These are phyloP conservation scores for Bradypodion pumilum DNA, from an alignment of 2,797 vertebrate species.

Conservation along the genomic window DNA sequence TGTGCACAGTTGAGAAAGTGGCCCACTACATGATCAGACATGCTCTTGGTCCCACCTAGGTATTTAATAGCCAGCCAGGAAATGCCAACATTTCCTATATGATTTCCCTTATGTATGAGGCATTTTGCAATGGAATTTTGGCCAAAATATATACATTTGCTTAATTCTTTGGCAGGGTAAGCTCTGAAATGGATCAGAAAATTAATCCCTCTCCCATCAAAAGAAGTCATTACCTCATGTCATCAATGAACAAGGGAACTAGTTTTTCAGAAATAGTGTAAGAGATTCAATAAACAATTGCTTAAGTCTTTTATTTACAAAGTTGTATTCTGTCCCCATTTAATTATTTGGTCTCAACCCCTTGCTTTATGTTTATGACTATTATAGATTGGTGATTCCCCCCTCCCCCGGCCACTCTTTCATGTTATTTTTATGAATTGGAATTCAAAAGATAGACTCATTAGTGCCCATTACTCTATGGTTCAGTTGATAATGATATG, in stretches of 20 bases:
- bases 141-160: no score
- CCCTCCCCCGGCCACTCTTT: no score
- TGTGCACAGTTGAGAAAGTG: no score
- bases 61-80: no score
- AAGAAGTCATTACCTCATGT: neutral
- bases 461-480: constrained; percentile 14
- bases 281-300: neutral
- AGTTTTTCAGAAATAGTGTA: neutral
- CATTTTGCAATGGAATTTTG: no score
- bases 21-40: no score
- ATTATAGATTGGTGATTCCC: neutral
- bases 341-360: neutral
- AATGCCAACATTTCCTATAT: no score
- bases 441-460: constrained; percentile 17
- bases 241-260: neutral
- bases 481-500: constrained; percentile 21
- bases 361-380: neutral
- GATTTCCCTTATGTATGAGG: neutral
- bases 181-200: neutral
- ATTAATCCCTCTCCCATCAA: neutral
- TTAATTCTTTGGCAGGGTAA: neutral
- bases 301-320: rapidly evolving
- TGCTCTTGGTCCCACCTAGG: no score
- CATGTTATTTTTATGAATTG: constrained; percentile 25
- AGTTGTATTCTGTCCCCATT: neutral